Conservation (phyloP, 2,113 vertebrate species). For the Varanus komodoensis region DNA sequence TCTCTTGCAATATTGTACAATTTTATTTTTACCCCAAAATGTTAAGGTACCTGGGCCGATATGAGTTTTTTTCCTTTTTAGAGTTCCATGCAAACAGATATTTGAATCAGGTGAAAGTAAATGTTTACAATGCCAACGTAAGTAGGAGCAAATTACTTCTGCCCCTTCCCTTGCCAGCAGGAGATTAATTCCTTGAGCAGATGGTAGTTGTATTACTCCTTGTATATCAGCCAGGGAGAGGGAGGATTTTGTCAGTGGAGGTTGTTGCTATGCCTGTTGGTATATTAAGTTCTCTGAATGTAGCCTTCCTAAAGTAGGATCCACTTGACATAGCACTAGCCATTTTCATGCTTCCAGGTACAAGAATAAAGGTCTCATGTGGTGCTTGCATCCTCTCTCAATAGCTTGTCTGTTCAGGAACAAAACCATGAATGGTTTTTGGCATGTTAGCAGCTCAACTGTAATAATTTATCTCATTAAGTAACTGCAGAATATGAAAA, state of each 20-base stretch:
- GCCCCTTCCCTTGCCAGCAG: not conserved
- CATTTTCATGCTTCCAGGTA: not conserved
- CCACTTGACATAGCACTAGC: not conserved
- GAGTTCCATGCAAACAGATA: not conserved
- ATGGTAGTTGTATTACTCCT: not conserved
- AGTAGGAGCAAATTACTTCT: not conserved
- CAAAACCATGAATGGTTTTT: not conserved
- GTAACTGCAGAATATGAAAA: not conserved
- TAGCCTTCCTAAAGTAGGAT: not conserved
- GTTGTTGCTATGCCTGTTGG: not conserved
- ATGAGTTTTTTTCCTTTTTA: not conserved
- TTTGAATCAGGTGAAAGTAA: not conserved
- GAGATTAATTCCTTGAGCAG: not conserved
- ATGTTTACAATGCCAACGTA: conserved; percentile 1
- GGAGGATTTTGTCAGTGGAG: not conserved
- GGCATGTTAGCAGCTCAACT: not conserved
- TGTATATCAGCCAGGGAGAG: not conserved
- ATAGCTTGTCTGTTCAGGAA: not conserved
- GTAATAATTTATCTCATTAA: not conserved
- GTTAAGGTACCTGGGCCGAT: not conserved
- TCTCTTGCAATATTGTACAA: not conserved
- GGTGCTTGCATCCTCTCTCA: not conserved
- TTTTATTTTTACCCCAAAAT: not conserved
- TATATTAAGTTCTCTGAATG: conserved; percentile 1
- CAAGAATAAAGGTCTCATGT: not conserved